These are phyloP conservation scores for Silurus aristotelis DNA, from an alignment of 2,797 vertebrate species.

Conservation along the genomic window DNA sequence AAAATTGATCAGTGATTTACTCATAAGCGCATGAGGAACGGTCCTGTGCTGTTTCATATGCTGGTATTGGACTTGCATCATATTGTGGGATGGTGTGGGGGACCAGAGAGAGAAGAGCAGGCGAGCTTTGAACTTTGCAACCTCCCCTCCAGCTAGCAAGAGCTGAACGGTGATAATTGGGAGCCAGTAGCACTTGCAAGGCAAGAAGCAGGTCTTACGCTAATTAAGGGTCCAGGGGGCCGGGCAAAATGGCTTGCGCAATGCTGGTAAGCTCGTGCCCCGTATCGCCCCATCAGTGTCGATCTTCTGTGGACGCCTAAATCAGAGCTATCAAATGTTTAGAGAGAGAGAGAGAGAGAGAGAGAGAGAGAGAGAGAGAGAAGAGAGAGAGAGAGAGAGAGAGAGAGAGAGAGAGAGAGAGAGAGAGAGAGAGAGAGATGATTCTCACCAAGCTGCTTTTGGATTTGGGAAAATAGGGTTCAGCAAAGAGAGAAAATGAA, in stretches of 20 bases:
- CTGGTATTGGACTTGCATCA: not conserved
- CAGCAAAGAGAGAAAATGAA: too few species aligned
- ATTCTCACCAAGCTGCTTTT: too few species aligned
- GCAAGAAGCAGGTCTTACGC: constrained; percentile 66
- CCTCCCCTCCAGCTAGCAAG: constrained; percentile 65
- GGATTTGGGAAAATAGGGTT: too few species aligned
- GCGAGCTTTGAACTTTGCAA: constrained; percentile 58
- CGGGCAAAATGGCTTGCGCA: not conserved
- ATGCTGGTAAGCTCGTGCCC: constrained; percentile 9
- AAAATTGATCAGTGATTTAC: constrained; percentile 10
- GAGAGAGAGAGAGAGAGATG: not conserved
- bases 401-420: not conserved
- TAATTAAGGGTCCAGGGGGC: constrained; percentile 64
- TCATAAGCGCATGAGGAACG: not conserved
- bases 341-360: constrained; percentile 13
- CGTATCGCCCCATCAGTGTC: not conserved
- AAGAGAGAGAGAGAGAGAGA: constrained; percentile 3
- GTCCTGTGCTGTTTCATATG: not conserved
- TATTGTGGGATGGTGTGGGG: not conserved
- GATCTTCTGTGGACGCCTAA: constrained; percentile 7
- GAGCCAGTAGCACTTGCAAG: constrained; percentile 68
- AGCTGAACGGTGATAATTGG: constrained; percentile 72
- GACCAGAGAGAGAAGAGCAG: constrained; percentile 51
- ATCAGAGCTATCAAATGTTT: constrained; percentile 53
- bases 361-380: not conserved